A percentile compares a stretch with the other conserved stretches of the same genome.
These are phyloP conservation scores for Acleris holmiana DNA, from an alignment of 2,888 invertebrate species.

Conservation along the genomic window DNA sequence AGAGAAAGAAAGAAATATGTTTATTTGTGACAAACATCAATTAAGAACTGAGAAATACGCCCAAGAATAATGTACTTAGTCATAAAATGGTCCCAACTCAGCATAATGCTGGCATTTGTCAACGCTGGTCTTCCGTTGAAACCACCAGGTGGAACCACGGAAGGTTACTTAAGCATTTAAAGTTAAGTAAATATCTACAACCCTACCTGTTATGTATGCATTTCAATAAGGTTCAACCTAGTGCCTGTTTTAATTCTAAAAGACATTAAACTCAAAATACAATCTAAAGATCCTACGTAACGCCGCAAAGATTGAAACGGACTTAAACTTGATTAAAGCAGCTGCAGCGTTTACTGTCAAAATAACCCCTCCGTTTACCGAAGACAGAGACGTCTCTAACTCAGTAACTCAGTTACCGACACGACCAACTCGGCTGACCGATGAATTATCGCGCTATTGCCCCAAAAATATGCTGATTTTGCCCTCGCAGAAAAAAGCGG, in stretches of 20 bases:
- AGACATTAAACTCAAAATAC: too few species aligned
- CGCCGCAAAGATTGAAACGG: neutral
- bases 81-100: too few species aligned
- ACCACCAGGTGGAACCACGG: too few species aligned
- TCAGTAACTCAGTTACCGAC: constrained; percentile 12
- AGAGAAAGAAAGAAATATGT: too few species aligned
- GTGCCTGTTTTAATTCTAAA: neutral
- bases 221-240: neutral
- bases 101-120: too few species aligned
- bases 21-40: too few species aligned
- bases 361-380: constrained; percentile 7
- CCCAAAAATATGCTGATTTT: constrained; percentile 38
- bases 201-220: too few species aligned
- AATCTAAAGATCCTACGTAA: neutral
- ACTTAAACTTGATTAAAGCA: constrained; percentile 3
- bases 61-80: too few species aligned
- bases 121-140: too few species aligned
- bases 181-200: too few species aligned
- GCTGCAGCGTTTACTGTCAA: constrained; percentile 6
- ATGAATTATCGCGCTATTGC: constrained; percentile 35
- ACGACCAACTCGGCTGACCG: constrained; percentile 16
- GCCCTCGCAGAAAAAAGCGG: constrained; percentile 25
- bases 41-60: too few species aligned
- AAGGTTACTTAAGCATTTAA: too few species aligned
- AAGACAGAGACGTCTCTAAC: constrained; percentile 7